A percentile compares a stretch with the other conserved stretches of the same genome.
These are phyloP conservation scores for Timandra comae DNA, from an alignment of 2,888 invertebrate species.

Conservation along the genomic window DNA sequence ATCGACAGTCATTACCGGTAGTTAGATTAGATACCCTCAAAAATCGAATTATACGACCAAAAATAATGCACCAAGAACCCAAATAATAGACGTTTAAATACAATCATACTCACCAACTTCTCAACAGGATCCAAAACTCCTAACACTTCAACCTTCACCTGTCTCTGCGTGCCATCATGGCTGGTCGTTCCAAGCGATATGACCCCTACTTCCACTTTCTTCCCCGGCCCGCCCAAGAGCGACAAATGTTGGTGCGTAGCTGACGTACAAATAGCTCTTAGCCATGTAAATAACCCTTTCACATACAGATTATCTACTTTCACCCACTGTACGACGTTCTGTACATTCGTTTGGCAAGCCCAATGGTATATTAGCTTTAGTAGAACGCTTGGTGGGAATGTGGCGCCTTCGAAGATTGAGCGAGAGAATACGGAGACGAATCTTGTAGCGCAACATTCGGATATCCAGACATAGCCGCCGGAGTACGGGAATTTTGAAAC, in stretches of 20 bases:
- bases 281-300: conserved; percentile 78
- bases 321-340: conserved; percentile 93
- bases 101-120: conserved; percentile 75
- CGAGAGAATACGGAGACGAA: conserved; percentile 92
- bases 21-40: too few relatives aligned
- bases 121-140: conserved; percentile 87
- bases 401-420: conserved; percentile 90
- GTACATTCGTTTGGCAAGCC: conserved; percentile 93
- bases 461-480: conserved; percentile 94
- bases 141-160: conserved; percentile 91
- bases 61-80: too few relatives aligned
- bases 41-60: too few relatives aligned
- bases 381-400: conserved; percentile 88
- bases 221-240: conserved; percentile 83
- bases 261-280: conserved; percentile 85
- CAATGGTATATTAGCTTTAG: conserved; percentile 93
- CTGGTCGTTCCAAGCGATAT: conserved; percentile 92
- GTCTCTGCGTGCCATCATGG: conserved; percentile 83
- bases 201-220: conserved; percentile 87
- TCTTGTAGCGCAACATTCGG: conserved; percentile 89
- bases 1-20: too few relatives aligned
- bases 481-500: conserved; percentile 90
- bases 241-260: conserved; percentile 87
- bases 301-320: conserved; percentile 77
- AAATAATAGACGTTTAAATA: too few relatives aligned